Conservation (phyloP, 2,888 invertebrate species). For the Herminia tarsipennalis region DNA sequence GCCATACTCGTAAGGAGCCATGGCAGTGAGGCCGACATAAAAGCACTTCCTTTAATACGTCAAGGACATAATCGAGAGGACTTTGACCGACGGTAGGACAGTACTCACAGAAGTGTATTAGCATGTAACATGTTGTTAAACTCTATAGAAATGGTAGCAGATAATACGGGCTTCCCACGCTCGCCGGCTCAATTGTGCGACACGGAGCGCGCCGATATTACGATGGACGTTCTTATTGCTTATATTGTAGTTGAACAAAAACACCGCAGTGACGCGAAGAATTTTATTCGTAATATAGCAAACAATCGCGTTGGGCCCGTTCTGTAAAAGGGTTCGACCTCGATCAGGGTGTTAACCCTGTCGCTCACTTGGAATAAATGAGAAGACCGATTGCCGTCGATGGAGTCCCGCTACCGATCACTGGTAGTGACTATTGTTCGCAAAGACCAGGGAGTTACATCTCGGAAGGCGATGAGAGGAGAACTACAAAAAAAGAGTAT, state of each 20-base stretch:
- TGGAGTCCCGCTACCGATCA: no score
- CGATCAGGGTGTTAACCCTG: no score
- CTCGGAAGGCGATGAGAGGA: no score
- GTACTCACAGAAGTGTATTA: slow-evolving; percentile 41
- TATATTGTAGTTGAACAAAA: slow-evolving; percentile 17
- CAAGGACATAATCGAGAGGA: slow-evolving; percentile 37
- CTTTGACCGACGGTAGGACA: slow-evolving; percentile 40
- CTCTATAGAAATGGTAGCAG: slow-evolving; percentile 49
- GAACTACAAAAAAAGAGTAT: no score
- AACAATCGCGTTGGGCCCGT: no score
- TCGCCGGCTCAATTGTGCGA: slow-evolving; percentile 50
- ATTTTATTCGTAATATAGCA: slow-evolving; percentile 7
- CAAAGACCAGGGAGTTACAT: no score
- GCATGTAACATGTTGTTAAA: slow-evolving; percentile 48
- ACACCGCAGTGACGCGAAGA: slow-evolving; percentile 8
- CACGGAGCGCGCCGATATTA: slow-evolving; percentile 33
- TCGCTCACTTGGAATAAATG: no score
- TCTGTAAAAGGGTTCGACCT: no score
- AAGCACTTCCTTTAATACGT: slow-evolving; percentile 31
- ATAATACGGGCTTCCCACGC: slow-evolving; percentile 65
- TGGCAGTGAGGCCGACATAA: slow-evolving; percentile 35
- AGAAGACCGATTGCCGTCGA: no score
- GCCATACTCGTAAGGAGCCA: slow-evolving; percentile 31
- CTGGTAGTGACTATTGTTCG: no score
- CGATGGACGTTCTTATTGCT: slow-evolving; percentile 25